Evolutionary conservation across 2,113 vertebrate species (phyloP).

Genomic region (Lycaon pictus): DNA sequence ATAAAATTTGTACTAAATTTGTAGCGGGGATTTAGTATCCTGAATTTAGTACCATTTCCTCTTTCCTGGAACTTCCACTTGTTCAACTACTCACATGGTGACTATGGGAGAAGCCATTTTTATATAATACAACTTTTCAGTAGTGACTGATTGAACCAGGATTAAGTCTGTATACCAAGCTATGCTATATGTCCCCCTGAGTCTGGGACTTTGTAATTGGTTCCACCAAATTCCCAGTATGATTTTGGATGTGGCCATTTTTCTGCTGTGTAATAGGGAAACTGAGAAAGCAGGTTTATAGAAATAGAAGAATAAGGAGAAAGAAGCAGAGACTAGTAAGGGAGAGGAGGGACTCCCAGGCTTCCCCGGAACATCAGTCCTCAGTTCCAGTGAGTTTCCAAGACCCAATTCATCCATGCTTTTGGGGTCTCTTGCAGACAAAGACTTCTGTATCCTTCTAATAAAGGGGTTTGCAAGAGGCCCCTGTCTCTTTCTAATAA

Average conservation of each 20-base stretch:
- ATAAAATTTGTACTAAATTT: slow-evolving; percentile 56
- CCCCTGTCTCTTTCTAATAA: background rate
- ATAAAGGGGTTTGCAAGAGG: background rate
- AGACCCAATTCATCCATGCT: background rate
- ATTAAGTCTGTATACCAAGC: background rate
- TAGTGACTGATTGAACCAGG: background rate
- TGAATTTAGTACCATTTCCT: background rate
- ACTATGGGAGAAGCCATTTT: background rate
- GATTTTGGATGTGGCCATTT: background rate
- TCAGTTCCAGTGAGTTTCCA: background rate
- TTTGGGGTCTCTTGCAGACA: background rate
- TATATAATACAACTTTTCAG: background rate
- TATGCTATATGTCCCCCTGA: background rate
- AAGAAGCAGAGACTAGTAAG: background rate
- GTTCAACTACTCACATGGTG: background rate
- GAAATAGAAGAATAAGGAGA: background rate
- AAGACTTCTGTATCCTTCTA: background rate
- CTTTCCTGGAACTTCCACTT: slow-evolving; percentile 26
- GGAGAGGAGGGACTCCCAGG: background rate
- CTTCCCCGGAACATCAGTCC: background rate
- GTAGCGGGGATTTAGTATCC: background rate
- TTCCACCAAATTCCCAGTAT: background rate
- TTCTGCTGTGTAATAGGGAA: background rate
- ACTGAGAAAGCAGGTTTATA: background rate
- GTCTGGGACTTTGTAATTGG: background rate